Base-by-base conservation (phyloP, 2,888 invertebrate species). In the Ceriagrion tenellum region DNA sequence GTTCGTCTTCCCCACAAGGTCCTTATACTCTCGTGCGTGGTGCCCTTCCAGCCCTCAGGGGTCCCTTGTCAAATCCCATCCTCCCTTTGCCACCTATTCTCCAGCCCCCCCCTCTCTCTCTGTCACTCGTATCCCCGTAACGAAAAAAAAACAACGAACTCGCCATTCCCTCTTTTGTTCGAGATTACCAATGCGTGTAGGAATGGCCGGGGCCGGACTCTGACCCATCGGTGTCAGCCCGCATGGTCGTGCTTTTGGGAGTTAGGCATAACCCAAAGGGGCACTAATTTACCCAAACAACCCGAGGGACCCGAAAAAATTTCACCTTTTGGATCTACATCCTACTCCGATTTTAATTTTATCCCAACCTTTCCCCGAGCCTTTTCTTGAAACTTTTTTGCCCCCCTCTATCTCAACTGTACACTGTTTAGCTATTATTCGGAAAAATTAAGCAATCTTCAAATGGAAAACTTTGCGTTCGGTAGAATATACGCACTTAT, bases 161-260 rank as follows among this genome's bases (percentile, higher is more conserved):
- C 8, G n/a, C 59, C 93, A 93, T 93, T 47, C 93, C 69, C 47
- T 69, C 93, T 93, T 93, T 74, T 93, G 93, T 93, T 93, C 69
- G 93, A 93, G 93, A 93, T 93, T 93, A 93, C 93, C 93, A 93
- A 93, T 93, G 93, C 93, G 69, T 63, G 69, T 63, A 93, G 93
- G 35, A 63, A 91, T 91, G 63, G 91, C 91, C 91, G 63, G n/a
- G n/a, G 55, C 89, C 26, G 55, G 89, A 55, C 55, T 55, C n/a
- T 55, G 47, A n/a, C 26, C 89, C 89, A 26, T 47, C 12, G 55
- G 55, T 20, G 40, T 63, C 93, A 47, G 69, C n/a, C 93, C 93
- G 69, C 93, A 69, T 93, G 47, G 93, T 69, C 69, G 69, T 26
- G 81, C 30, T 35, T 81, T 69, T 47, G 40, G 40, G 55, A 63